A percentile compares a stretch with the other conserved stretches of the same genome.
Evolutionary conservation across 1,140 invertebrate species (phyloP).

Genomic region (Diprion similis): DNA sequence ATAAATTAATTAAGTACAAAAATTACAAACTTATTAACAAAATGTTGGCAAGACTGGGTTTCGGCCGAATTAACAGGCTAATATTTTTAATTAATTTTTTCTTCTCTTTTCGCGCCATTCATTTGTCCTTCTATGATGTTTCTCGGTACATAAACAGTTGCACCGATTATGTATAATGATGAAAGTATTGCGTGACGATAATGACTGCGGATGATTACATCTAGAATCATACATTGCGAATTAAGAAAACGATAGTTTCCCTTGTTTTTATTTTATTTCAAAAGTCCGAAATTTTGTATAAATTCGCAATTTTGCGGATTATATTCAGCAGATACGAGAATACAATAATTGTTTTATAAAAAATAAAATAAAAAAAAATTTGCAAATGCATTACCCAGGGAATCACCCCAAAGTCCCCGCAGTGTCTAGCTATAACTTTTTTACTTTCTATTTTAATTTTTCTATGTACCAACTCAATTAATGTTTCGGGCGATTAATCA

Average conservation of each 20-base stretch:
- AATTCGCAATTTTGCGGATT: background rate
- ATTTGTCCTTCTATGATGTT: background rate
- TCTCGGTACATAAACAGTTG: background rate
- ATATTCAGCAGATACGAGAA: background rate
- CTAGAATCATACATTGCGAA: background rate
- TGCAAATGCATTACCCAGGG: too few species aligned
- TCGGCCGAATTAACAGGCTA: slow-evolving; percentile 30
- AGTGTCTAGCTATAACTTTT: too few species aligned
- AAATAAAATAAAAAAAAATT: slow-evolving; percentile 4
- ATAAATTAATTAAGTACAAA: slow-evolving; percentile 65
- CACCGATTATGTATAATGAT: background rate
- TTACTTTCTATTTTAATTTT: too few species aligned
- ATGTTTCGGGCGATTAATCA: background rate
- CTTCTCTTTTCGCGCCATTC: slow-evolving; percentile 10
- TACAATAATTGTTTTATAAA: background rate
- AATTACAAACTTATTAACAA: slow-evolving; percentile 63
- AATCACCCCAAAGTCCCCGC: too few species aligned
- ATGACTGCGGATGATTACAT: background rate
- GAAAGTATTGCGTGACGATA: background rate
- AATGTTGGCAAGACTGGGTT: slow-evolving; percentile 60
- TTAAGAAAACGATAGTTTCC: background rate
- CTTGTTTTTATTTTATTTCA: background rate
- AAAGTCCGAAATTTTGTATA: background rate
- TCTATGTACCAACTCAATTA: background rate
- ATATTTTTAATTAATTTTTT: slow-evolving; percentile 12